These are phyloP conservation scores for Chelon labrosus DNA, from an alignment of 2,797 vertebrate species.

Conservation along the genomic window DNA sequence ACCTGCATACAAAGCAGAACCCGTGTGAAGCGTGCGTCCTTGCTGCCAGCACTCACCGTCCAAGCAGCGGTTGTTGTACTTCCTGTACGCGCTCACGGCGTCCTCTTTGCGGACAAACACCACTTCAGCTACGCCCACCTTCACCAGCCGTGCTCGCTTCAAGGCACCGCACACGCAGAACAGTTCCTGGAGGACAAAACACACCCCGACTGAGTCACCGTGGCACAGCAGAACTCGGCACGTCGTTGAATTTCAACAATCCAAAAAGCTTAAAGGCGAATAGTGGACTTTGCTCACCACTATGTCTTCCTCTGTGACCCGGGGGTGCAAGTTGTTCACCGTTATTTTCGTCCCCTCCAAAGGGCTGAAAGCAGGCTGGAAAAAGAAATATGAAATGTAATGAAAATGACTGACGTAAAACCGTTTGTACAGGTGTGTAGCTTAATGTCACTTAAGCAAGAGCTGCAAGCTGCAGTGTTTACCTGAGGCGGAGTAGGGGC, in stretches of 20 bases:
- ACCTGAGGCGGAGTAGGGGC: constrained; percentile 73
- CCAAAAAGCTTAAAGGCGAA: neutral
- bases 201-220: constrained; percentile 25
- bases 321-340: constrained; percentile 95
- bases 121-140: constrained; percentile 95
- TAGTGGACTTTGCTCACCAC: constrained; percentile 87
- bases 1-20: constrained; percentile 22
- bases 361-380: constrained; percentile 91
- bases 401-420: neutral
- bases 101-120: constrained; percentile 99
- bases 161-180: constrained; percentile 98
- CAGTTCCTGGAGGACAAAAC: constrained; percentile 87
- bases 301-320: constrained; percentile 98
- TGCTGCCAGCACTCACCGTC: constrained; percentile 86
- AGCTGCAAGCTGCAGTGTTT: neutral
- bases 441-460: neutral
- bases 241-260: neutral
- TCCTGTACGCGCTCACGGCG: constrained; percentile 96
- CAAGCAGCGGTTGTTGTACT: constrained; percentile 98
- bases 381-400: constrained; percentile 12
- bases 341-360: constrained; percentile 99
- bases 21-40: constrained; percentile 16
- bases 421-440: neutral
- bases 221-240: neutral
- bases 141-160: constrained; percentile 94